Evolutionary conservation across 2,888 invertebrate genomes (phyloP), one percentile per base, ranked within the genome.

Genomic region (Atethmia centrago): DNA sequence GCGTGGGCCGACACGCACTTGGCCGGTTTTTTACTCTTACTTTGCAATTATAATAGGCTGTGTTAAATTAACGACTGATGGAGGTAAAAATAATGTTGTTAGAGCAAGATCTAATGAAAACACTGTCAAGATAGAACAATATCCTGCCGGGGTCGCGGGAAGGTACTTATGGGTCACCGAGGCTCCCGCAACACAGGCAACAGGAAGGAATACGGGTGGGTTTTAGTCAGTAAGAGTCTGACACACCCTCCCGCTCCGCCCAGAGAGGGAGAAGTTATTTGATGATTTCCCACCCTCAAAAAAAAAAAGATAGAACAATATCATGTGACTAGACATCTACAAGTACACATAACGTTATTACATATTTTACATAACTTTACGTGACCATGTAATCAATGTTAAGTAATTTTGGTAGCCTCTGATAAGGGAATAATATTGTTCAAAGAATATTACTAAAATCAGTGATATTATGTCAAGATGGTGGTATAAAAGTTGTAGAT

Each of bases 401-500:
- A 71, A 69, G 81, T 85, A 71, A 87, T 80, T 85, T 87, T 56
- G 69, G 82, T 63, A 70, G 47, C 47, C 61, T 76, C 67, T 77
- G 90, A 90, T 90, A 89, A 85, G 61, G n/a, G 40, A 62, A 82
- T 76, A 81, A 66, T 67, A 59, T 25, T 67, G 40, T 81, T 85
- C 75, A 56, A 72, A 64, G 71, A 75, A 80, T 76, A 74, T 89
- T 88, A 81, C 82, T 71, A 82, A 88, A 77, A 83, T 71, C 65
- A 67, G 58, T 72, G 66, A 74, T 82, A 79, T 73, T 63, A 74
- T 80, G 74, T 42, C 56, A 82, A 84, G 86, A 87, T 87, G 78
- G 82, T 81, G 14, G 73, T 90, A 92, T 90, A 89, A 85, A 91
- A 88, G 87, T 77, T 61, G 68, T 56, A 77, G 79, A 84, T 89